phyloP scores from a whole-genome alignment of 1,140 invertebrate species.

The Aphelinus atriplicis region DNA sequence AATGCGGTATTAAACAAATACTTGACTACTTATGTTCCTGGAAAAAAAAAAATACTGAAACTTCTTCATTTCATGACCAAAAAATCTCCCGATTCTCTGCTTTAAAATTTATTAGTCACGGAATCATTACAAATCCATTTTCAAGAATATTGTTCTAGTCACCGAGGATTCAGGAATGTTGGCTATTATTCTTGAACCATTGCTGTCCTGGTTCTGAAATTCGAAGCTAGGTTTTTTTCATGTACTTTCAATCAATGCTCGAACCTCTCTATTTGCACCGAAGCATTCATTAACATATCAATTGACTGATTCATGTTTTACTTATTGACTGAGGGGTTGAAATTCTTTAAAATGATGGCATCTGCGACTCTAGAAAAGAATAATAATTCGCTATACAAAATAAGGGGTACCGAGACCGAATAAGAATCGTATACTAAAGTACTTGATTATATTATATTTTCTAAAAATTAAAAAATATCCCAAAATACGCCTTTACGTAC shows the following conservation, averaged over 20 bases:
- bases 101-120: slow-evolving; percentile 14
- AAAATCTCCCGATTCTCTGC: slow-evolving; percentile 5
- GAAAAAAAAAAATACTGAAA: slow-evolving; percentile 20
- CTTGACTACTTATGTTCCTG: neutral
- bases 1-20: too few relatives aligned
- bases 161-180: too few relatives aligned
- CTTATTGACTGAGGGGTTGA: too few relatives aligned
- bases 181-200: too few relatives aligned
- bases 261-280: neutral
- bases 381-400: too few relatives aligned
- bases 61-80: slow-evolving; percentile 11
- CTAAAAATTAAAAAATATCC: too few relatives aligned
- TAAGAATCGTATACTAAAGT: too few relatives aligned
- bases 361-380: too few relatives aligned
- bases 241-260: neutral
- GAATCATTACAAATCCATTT: neutral
- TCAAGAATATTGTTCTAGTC: neutral
- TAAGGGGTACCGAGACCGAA: too few relatives aligned
- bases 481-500: neutral
- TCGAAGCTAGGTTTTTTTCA: neutral
- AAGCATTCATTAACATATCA: neutral
- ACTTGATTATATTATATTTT: too few relatives aligned
- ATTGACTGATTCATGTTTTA: neutral
- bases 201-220: too few relatives aligned
- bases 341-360: too few relatives aligned